These are phyloP conservation scores for Urocynchramus pylzowi DNA, from an alignment of 2,113 vertebrate species.

Conservation along the genomic window DNA sequence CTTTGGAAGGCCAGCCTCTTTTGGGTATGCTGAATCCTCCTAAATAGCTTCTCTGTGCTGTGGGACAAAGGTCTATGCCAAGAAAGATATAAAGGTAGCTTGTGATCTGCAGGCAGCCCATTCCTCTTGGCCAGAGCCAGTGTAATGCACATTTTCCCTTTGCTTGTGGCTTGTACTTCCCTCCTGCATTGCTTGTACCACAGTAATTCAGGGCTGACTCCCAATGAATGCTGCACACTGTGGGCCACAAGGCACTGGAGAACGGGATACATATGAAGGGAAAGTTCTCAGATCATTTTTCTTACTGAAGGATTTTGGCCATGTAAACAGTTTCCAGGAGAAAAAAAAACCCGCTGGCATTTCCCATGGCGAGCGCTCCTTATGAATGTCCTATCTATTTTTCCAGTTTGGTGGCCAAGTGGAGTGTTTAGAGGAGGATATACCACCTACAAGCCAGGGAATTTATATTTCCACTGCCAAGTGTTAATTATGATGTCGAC, in stretches of 20 bases:
- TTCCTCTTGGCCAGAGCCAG: conserved; percentile 18
- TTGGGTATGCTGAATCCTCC: background rate
- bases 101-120: conserved; percentile 37
- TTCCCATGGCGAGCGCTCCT: background rate
- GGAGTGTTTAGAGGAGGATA: conserved; percentile 39
- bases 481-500: conserved; percentile 19
- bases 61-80: conserved; percentile 30
- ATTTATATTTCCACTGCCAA: conserved; percentile 40
- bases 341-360: background rate
- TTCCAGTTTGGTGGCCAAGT: conserved; percentile 45
- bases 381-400: conserved; percentile 57
- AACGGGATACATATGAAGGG: background rate
- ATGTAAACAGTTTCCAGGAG: conserved; percentile 17
- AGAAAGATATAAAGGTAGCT: conserved; percentile 54
- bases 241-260: conserved; percentile 27
- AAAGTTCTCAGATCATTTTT: conserved; percentile 51
- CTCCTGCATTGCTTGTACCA: conserved; percentile 34
- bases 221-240: conserved; percentile 39
- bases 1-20: background rate
- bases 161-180: conserved; percentile 45
- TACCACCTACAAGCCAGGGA: conserved; percentile 22
- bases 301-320: conserved; percentile 44
- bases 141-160: conserved; percentile 42
- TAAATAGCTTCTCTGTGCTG: conserved; percentile 35
- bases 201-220: conserved; percentile 49